A percentile compares a stretch with the other conserved stretches of the same genome.
phyloP scores from a whole-genome alignment of 2,888 invertebrate species.

The Gari tellinella region DNA sequence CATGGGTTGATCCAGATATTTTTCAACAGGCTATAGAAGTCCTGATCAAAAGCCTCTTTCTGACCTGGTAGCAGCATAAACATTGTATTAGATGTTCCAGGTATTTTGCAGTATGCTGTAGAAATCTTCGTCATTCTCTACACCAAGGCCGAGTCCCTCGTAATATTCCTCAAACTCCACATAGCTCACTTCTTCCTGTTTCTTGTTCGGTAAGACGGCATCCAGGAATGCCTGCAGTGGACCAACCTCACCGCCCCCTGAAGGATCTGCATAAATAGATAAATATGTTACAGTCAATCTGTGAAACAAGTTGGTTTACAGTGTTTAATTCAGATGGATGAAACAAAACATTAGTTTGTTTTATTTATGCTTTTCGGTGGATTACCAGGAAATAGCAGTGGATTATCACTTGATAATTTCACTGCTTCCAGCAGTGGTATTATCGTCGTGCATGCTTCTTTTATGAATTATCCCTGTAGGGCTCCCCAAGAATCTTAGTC shows the following conservation, averaged over 20 bases:
- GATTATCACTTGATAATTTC: no score
- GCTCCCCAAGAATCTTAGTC: no score
- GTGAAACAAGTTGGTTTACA: no score
- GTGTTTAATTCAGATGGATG: no score
- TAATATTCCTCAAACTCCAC: constrained; percentile 83
- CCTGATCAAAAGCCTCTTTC: no score
- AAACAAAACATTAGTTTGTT: no score
- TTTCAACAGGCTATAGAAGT: constrained; percentile 79
- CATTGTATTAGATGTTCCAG: constrained; percentile 75
- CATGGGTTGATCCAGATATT: constrained; percentile 84
- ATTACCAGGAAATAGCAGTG: no score
- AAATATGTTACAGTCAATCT: background rate
- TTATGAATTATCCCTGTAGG: no score
- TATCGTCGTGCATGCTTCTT: no score
- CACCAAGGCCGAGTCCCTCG: constrained; percentile 81
- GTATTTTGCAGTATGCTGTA: constrained; percentile 79
- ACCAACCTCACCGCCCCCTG: constrained; percentile 40
- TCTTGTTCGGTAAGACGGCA: constrained; percentile 69
- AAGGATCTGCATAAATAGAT: constrained; percentile 15
- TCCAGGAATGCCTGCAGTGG: constrained; percentile 78
- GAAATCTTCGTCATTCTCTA: constrained; percentile 81
- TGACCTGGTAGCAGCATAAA: no score
- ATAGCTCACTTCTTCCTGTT: constrained; percentile 75
- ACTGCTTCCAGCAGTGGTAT: no score
- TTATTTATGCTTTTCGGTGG: no score